phyloP scores from a whole-genome alignment of 2,888 invertebrate species.

The Synanthedon vespiformis region DNA sequence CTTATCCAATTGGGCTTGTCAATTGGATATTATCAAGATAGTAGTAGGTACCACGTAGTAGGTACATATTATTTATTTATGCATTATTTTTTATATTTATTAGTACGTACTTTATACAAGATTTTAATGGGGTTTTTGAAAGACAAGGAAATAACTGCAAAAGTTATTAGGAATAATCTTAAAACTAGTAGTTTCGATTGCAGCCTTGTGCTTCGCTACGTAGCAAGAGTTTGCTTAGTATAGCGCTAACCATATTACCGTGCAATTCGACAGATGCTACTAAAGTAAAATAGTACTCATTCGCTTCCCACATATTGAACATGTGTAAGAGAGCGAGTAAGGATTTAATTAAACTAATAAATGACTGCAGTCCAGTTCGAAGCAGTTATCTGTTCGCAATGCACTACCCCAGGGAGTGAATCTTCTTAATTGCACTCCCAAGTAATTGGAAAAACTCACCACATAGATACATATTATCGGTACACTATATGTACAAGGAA shows the following conservation, averaged over 20 bases:
- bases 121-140: no score
- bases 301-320: not conserved
- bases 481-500: slow-evolving; percentile 18
- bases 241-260: not conserved
- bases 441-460: slow-evolving; percentile 39
- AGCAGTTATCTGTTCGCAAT: slow-evolving; percentile 29
- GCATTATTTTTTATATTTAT: no score
- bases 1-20: no score
- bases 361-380: slow-evolving; percentile 21
- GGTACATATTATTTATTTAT: no score
- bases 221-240: not conserved
- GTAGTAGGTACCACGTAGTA: no score
- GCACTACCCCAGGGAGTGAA: slow-evolving; percentile 25
- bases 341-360: slow-evolving; percentile 39
- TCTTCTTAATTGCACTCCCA: slow-evolving; percentile 38
- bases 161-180: no score
- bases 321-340: slow-evolving; percentile 10
- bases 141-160: no score
- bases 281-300: not conserved
- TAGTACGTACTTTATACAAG: no score
- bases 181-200: no score
- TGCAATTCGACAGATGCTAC: not conserved
- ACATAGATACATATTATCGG: slow-evolving; percentile 15
- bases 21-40: no score
- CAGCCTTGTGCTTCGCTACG: no score